Conservation (phyloP, 2,888 invertebrate genomes). For the Clepsis dumicolana region DNA sequence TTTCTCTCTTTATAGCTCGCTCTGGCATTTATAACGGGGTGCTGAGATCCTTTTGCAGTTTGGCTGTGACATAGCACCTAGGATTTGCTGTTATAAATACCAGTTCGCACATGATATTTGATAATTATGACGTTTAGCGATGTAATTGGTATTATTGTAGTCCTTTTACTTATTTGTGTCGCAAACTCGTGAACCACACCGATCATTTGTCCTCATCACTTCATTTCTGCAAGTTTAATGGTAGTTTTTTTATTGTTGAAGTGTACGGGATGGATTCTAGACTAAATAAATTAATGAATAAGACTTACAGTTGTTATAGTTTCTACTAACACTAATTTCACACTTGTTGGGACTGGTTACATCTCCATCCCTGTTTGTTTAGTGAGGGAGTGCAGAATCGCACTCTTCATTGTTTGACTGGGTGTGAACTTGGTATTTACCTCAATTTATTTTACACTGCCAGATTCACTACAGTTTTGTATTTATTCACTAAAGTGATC, state of each 20-base stretch:
- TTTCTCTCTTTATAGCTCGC: slow-evolving; percentile 43
- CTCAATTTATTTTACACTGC: slow-evolving; percentile 25
- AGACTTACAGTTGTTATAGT: neutral
- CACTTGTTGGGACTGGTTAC: neutral
- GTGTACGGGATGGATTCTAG: slow-evolving; percentile 35
- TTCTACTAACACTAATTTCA: neutral
- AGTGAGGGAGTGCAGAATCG: neutral
- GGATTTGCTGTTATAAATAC: slow-evolving; percentile 53
- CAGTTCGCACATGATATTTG: slow-evolving; percentile 45
- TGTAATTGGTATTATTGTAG: slow-evolving; percentile 26
- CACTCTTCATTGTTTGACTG: neutral
- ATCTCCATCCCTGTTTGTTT: neutral
- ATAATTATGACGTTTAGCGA: slow-evolving; percentile 19
- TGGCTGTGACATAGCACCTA: slow-evolving; percentile 58
- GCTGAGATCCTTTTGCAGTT: slow-evolving; percentile 53
- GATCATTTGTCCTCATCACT: slow-evolving; percentile 9
- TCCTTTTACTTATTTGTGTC: slow-evolving; percentile 18
- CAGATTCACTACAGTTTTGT: neutral
- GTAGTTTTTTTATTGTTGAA: slow-evolving; percentile 27
- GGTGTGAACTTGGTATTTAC: neutral
- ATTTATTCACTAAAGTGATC: neutral
- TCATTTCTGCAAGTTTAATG: slow-evolving; percentile 15
- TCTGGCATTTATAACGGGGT: slow-evolving; percentile 52
- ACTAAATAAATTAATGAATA: neutral
- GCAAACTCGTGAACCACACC: slow-evolving; percentile 20